phyloP scores from a whole-genome alignment of 2,113 vertebrate species.

The Otocyon megalotis region DNA sequence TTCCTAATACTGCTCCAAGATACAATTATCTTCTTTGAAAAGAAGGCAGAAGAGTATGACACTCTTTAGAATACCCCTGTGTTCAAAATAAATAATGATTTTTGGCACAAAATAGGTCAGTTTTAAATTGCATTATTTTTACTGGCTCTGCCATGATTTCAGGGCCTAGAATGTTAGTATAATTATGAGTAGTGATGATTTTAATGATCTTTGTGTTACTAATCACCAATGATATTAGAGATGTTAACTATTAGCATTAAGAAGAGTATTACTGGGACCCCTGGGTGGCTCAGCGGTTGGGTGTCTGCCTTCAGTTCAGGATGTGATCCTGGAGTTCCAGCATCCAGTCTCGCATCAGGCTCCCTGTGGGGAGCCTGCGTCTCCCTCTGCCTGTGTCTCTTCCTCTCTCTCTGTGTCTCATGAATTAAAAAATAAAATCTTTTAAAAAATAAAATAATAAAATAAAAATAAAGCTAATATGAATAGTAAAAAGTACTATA shows the following conservation, averaged over 20 bases:
- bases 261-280: neutral
- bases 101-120: neutral
- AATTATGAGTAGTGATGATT: neutral
- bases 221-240: slow-evolving; percentile 2
- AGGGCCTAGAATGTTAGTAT: neutral
- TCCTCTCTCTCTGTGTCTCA: too few species aligned
- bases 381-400: too few species aligned
- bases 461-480: too few species aligned
- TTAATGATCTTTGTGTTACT: slow-evolving; percentile 1
- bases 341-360: too few species aligned
- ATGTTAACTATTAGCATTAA: neutral
- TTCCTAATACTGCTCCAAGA: slow-evolving; percentile 4
- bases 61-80: neutral
- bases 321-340: too few species aligned
- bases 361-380: too few species aligned
- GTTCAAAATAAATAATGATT: slow-evolving; percentile 49
- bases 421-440: too few species aligned
- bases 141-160: neutral
- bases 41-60: neutral
- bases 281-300: too few species aligned
- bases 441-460: too few species aligned
- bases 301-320: too few species aligned
- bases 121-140: slow-evolving; percentile 49
- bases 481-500: too few species aligned
- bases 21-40: slow-evolving; percentile 51